Evolutionary conservation across 1,140 invertebrate species (phyloP).

Genomic region (Plutomurus gul): DNA sequence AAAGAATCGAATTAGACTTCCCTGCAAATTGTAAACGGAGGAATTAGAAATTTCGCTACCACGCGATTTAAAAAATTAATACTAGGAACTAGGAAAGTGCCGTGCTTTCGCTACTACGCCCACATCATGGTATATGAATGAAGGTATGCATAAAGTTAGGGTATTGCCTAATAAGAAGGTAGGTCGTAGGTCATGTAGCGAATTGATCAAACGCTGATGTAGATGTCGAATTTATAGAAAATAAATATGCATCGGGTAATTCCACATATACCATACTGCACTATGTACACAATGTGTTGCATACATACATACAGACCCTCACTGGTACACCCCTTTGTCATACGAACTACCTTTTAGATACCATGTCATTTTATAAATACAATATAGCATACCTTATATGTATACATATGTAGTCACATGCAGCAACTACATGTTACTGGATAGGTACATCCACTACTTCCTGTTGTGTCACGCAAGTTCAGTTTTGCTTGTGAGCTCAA

Average conservation of each 20-base stretch:
- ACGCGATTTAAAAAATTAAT: neutral
- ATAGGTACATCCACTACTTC: neutral
- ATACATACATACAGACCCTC: too few relatives aligned
- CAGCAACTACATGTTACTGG: too few relatives aligned
- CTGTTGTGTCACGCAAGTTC: constrained; percentile 1
- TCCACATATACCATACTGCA: neutral
- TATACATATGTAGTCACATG: too few relatives aligned
- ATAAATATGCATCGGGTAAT: neutral
- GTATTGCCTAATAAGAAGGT: neutral
- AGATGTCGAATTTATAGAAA: neutral
- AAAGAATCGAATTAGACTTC: constrained; percentile 19
- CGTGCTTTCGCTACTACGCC: neutral
- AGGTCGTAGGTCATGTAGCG: neutral
- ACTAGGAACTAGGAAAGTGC: neutral
- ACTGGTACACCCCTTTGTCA: too few relatives aligned
- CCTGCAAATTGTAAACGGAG: neutral
- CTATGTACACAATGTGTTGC: too few relatives aligned
- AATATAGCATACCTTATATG: too few relatives aligned
- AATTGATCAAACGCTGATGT: neutral
- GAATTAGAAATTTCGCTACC: neutral
- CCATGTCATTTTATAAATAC: constrained; percentile 3
- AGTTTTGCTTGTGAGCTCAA: neutral
- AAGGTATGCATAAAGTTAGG: neutral
- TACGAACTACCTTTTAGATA: neutral
- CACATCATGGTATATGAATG: neutral